Percentiles rank a stretch among this genome's conserved stretches.
phyloP scores from a whole-genome alignment of 2,113 vertebrate genomes.

The Anoura caudifer region DNA sequence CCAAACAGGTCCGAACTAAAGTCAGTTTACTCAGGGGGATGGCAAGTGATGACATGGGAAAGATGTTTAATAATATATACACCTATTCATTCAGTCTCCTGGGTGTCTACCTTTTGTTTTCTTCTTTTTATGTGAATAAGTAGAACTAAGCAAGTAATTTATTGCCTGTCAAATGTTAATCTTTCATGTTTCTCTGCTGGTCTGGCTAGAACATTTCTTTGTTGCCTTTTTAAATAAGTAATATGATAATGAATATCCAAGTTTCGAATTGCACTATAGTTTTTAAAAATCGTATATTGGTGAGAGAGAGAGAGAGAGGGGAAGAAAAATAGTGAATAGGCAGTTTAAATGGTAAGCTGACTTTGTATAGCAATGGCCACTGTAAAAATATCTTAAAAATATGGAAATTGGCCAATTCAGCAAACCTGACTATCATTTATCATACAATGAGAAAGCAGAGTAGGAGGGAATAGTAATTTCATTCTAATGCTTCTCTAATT shows the following conservation, averaged over 20 bases:
- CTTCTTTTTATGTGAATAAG: neutral
- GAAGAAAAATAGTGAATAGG: neutral
- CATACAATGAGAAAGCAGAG: conserved; percentile 35
- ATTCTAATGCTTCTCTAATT: conserved; percentile 61
- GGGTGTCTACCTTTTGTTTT: neutral
- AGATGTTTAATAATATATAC: neutral
- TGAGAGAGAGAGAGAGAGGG: neutral
- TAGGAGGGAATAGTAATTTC: conserved; percentile 54
- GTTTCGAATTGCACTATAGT: neutral
- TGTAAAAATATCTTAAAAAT: conserved; percentile 49
- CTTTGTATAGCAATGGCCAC: conserved; percentile 38
- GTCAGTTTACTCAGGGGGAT: neutral
- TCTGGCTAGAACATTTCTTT: neutral
- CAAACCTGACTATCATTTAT: conserved; percentile 47
- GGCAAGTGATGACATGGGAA: neutral
- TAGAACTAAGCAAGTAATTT: neutral
- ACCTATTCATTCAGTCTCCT: neutral
- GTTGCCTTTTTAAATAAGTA: neutral
- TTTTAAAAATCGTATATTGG: neutral
- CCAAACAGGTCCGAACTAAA: neutral
- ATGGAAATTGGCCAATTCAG: conserved; percentile 44
- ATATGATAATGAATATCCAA: neutral
- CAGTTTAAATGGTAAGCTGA: conserved; percentile 14
- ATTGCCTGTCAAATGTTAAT: neutral
- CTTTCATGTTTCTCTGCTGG: neutral